Evolutionary conservation across 2,113 vertebrate species (phyloP), one percentile per base, ranked within the genome.

Genomic region (Periophthalmodon schlosseri): DNA sequence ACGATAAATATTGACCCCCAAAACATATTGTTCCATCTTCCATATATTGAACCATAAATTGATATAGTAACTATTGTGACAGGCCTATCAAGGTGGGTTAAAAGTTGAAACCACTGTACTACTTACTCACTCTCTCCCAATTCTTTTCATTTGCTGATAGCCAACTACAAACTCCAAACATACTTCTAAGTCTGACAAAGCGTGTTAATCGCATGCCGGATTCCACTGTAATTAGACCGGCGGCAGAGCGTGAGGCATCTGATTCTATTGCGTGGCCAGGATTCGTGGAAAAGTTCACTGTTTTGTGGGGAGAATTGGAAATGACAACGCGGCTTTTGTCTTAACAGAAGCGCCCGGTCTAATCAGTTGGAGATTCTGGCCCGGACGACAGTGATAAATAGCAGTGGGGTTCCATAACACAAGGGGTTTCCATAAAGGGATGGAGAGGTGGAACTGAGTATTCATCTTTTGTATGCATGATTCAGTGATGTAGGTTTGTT

Each of bases 251-350:
- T 9, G 12, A 58, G 76, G 77, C 80, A 75, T 84, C 50, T 60
- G 78, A 79, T 78, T 76, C 73, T 36, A 74, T 84, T 84, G 78
- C 85, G 64, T 49, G 64, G 52, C 73, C 50, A 64, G 18, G 34
- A 78, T 75, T 72, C 58, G 20, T 69, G 74, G 75, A 83, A 79
- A 84, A 82, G 86, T 81, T 81, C 74, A 77, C 46, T 75, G 84
- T 84, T 81, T 83, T 85, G 81, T 71, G 73, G 70, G 70, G 13
- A 70, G 72, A 78, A 74, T 74, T 49, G 60, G 69, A 79, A 84
- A 84, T 87, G 52, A 88, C 86, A 89, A 78, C 72, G 74, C 52
- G 50, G 6, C 28, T 65, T 80, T 83, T 90, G 78, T 87, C 76
- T 87, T 66, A 15, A 16, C 52, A 54, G 67, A 77, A 76, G 67